These are phyloP conservation scores for Mustela lutreola DNA, from an alignment of 2,113 vertebrate species.

Conservation along the genomic window DNA sequence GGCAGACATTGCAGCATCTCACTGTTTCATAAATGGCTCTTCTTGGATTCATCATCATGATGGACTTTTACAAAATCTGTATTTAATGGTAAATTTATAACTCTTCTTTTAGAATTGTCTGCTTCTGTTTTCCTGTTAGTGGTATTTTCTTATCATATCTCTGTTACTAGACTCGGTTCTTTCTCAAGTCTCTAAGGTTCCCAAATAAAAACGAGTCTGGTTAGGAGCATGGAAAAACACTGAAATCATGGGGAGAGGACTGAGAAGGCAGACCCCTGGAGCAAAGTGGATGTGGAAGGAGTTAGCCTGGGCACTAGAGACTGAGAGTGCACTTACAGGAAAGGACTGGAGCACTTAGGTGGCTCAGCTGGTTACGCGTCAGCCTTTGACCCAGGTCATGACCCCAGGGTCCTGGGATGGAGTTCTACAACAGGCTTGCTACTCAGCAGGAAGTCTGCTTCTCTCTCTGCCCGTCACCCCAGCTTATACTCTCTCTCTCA, in stretches of 20 bases:
- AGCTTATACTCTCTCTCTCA: too few relatives aligned
- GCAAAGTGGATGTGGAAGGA: neutral
- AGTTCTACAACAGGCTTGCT: too few relatives aligned
- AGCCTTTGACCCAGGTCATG: too few relatives aligned
- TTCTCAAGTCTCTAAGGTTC: neutral
- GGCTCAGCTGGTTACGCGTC: too few relatives aligned
- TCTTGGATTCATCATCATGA: neutral
- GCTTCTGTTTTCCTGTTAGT: neutral
- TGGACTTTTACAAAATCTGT: neutral
- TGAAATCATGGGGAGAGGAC: neutral
- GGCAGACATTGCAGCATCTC: neutral
- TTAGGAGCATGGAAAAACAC: neutral
- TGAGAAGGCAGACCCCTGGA: neutral
- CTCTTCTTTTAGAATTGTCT: neutral
- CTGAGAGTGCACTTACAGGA: neutral
- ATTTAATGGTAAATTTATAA: slow-evolving; percentile 11
- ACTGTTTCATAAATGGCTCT: neutral
- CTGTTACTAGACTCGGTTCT: neutral
- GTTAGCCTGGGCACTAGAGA: neutral
- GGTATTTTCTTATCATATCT: neutral
- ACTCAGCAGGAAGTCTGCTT: too few relatives aligned
- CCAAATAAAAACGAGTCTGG: neutral
- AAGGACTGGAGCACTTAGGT: neutral
- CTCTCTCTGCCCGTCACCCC: too few relatives aligned
- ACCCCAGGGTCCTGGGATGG: too few relatives aligned